These are phyloP conservation scores for Crossaster papposus DNA, from an alignment of 53 echinoderm and acorn worm genomes.

Conservation along the genomic window DNA sequence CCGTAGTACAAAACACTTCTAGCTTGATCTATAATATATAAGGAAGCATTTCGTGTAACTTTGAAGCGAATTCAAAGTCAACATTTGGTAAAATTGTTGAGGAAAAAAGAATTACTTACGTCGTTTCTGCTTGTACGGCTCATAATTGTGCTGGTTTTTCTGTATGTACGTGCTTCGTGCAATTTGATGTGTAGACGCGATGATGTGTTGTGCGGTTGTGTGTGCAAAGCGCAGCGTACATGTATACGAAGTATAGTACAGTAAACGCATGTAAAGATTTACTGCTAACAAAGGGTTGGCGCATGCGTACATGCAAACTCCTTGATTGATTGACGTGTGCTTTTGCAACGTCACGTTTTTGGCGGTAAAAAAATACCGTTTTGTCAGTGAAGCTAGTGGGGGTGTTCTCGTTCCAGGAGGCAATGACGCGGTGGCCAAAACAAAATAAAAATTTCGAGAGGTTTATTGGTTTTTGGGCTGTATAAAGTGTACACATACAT, in stretches of 20 bases:
- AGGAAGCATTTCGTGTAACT: not conserved
- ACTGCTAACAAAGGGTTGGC: slow-evolving; percentile 20
- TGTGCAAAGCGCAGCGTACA: no score
- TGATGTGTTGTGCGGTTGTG: no score
- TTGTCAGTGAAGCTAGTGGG: not conserved
- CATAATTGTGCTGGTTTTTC: not conserved
- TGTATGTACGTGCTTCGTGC: not conserved
- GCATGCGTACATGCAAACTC: slow-evolving; percentile 2
- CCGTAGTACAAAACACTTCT: not conserved
- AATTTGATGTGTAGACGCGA: not conserved
- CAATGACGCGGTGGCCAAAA: no score
- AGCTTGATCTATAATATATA: not conserved
- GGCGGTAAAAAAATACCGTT: slow-evolving; percentile 43
- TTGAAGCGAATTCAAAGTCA: not conserved
- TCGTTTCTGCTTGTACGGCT: slow-evolving; percentile 8
- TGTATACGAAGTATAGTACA: no score
- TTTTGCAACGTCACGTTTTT: slow-evolving; percentile 21
- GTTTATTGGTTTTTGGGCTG: no score
- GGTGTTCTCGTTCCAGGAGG: slow-evolving; percentile 48
- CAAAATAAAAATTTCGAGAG: no score
- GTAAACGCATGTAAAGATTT: not conserved
- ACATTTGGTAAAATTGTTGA: not conserved
- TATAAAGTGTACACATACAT: no score
- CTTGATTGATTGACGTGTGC: slow-evolving; percentile 29
- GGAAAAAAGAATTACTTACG: slow-evolving; percentile 38